Conservation (phyloP, 2,113 vertebrate species). For the Pollachius pollachius region DNA sequence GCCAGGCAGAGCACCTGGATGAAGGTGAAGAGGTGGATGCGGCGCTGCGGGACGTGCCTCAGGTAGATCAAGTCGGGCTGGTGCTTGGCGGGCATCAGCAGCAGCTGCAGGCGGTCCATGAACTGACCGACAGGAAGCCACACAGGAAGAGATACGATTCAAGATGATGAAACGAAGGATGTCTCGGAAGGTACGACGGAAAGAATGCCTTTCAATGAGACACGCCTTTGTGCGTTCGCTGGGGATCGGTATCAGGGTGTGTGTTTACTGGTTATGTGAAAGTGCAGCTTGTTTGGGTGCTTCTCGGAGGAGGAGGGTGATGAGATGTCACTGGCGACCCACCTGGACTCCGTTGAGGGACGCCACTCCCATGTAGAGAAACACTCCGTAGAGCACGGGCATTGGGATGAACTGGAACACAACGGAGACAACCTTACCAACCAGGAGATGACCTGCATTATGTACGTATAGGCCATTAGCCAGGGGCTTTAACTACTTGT, state of each 20-base stretch:
- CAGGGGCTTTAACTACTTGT: too few species aligned
- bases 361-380: slow-evolving; percentile 79
- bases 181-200: too few species aligned
- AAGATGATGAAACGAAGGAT: neutral
- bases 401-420: slow-evolving; percentile 72
- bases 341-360: slow-evolving; percentile 79
- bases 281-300: too few species aligned
- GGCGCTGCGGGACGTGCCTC: slow-evolving; percentile 90
- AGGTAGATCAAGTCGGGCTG: slow-evolving; percentile 98
- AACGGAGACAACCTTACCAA: too few species aligned
- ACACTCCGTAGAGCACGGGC: slow-evolving; percentile 78
- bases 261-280: too few species aligned
- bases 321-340: neutral
- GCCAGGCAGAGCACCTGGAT: slow-evolving; percentile 91
- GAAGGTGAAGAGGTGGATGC: slow-evolving; percentile 96
- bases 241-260: too few species aligned
- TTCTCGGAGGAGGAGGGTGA: too few species aligned
- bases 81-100: slow-evolving; percentile 96
- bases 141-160: neutral
- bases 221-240: too few species aligned
- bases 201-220: too few species aligned
- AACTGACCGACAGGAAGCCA: slow-evolving; percentile 73
- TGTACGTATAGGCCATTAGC: too few species aligned
- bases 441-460: too few species aligned
- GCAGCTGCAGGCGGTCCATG: slow-evolving; percentile 95